phyloP scores from a whole-genome alignment of 2,797 vertebrate genomes.

The Scomberomorus guttatus region DNA sequence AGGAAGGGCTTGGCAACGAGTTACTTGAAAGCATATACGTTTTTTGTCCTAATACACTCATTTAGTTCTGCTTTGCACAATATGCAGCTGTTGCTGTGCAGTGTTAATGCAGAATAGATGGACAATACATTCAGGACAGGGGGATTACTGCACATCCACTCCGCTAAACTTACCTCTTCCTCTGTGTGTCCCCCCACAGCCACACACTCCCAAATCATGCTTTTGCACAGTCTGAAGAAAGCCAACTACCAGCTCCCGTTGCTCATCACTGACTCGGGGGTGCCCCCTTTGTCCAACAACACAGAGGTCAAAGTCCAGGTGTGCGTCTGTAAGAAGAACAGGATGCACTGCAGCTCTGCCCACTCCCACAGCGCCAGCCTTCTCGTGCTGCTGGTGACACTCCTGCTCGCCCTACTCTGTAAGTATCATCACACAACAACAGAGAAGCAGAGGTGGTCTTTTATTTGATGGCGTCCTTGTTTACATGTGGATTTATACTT shows the following conservation, averaged over 20 bases:
- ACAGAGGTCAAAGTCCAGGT: constrained; percentile 97
- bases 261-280: constrained; percentile 95
- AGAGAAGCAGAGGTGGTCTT: background rate
- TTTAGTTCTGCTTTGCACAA: constrained; percentile 38
- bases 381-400: constrained; percentile 79
- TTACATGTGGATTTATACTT: background rate
- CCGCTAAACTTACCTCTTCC: constrained; percentile 2
- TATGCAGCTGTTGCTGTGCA: background rate
- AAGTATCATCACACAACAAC: constrained; percentile 82
- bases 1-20: constrained; percentile 23
- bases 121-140: background rate
- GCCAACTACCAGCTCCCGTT: constrained; percentile 97
- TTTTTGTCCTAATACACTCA: constrained; percentile 3
- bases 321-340: constrained; percentile 97
- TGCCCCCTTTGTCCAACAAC: constrained; percentile 93
- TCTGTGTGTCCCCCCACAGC: constrained; percentile 81
- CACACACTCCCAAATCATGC: constrained; percentile 94
- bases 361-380: constrained; percentile 79
- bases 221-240: constrained; percentile 94
- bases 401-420: constrained; percentile 89
- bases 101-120: background rate
- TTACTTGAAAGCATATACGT: constrained; percentile 16
- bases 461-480: background rate
- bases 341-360: constrained; percentile 93
- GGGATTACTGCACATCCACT: background rate